phyloP scores from a whole-genome alignment of 2,888 invertebrate species.

The Orthonychiurus folsomi region DNA sequence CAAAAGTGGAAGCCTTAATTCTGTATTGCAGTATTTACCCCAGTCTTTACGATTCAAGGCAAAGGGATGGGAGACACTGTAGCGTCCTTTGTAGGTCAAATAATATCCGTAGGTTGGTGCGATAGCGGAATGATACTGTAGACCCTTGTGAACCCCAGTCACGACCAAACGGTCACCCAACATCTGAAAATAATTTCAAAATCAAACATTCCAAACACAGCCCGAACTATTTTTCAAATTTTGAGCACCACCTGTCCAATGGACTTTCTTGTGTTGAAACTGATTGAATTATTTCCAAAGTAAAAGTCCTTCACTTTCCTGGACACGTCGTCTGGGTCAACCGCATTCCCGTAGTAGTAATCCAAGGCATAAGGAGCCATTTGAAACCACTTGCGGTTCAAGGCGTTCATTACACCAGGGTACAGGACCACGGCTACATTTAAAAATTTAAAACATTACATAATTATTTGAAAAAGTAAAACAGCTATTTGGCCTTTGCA shows the following conservation, averaged over 20 bases:
- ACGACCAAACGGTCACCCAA: conserved; percentile 27
- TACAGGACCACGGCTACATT: conserved; percentile 18
- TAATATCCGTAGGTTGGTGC: conserved; percentile 30
- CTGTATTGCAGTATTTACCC: conserved; percentile 17
- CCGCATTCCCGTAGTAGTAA: conserved; percentile 12
- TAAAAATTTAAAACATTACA: no score
- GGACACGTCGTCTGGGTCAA: conserved; percentile 14
- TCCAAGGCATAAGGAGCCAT: conserved; percentile 19
- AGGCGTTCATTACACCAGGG: conserved; percentile 14
- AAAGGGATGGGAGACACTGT: conserved; percentile 15
- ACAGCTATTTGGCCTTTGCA: neutral
- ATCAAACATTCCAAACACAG: no score
- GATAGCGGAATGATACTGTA: conserved; percentile 24
- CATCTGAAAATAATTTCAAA: conserved; percentile 18
- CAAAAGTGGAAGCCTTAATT: conserved; percentile 9
- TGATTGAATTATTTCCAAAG: conserved; percentile 15
- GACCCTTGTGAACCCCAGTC: conserved; percentile 24
- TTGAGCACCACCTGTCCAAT: conserved; percentile 16
- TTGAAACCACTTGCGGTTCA: conserved; percentile 18
- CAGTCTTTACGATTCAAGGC: conserved; percentile 24
- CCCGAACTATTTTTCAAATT: neutral
- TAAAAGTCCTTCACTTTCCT: conserved; percentile 17
- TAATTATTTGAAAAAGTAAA: neutral
- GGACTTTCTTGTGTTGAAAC: conserved; percentile 13
- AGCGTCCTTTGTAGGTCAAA: conserved; percentile 21